Evolutionary conservation across 2,888 invertebrate genomes (phyloP).

Genomic region (Itoplectis maculator): DNA sequence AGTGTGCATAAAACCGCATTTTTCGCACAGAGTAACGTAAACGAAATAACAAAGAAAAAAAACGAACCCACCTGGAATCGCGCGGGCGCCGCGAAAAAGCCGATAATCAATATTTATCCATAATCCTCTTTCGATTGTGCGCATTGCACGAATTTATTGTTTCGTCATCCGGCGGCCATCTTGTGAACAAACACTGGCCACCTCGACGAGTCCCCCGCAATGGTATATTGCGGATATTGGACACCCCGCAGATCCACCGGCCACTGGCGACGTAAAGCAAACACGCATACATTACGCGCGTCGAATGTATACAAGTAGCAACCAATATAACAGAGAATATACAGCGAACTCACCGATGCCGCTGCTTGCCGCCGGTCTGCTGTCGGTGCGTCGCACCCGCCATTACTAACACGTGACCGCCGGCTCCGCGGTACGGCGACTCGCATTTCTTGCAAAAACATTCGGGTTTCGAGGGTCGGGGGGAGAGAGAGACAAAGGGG

Average conservation of each 20-base stretch:
- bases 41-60: no score
- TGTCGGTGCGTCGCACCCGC: background rate
- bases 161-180: conserved; percentile 75
- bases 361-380: background rate
- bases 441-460: conserved; percentile 76
- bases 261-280: conserved; percentile 77
- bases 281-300: conserved; percentile 78
- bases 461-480: conserved; percentile 57
- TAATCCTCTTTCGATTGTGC: conserved; percentile 70
- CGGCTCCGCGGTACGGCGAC: conserved; percentile 42
- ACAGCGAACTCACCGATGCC: conserved; percentile 6
- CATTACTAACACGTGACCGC: background rate
- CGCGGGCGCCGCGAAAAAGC: conserved; percentile 28
- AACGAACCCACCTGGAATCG: no score
- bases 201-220: no score
- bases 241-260: no score
- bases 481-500: conserved; percentile 33
- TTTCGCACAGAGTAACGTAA: no score
- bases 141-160: conserved; percentile 36
- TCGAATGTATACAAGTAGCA: conserved; percentile 6
- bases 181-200: conserved; percentile 76
- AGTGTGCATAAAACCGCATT: no score
- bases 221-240: conserved; percentile 24
- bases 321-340: no score
- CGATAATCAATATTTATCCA: conserved; percentile 75